Evolutionary conservation across 2,888 invertebrate species (phyloP).

Genomic region (Ennomos fuscantarius): DNA sequence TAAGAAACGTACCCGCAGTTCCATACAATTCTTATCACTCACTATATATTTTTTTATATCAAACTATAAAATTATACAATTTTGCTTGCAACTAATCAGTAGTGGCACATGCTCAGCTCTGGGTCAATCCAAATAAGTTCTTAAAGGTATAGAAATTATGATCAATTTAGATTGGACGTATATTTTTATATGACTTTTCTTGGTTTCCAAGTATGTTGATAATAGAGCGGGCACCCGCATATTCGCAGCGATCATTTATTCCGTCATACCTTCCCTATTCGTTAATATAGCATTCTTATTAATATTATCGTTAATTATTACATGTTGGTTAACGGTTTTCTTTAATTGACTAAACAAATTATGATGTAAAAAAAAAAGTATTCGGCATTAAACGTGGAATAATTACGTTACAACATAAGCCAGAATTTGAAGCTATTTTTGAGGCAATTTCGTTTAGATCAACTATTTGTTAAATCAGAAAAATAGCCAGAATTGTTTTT

Average conservation of each 20-base stretch:
- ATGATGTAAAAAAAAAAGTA: not conserved
- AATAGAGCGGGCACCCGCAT: slow-evolving; percentile 78
- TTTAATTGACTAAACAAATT: slow-evolving; percentile 24
- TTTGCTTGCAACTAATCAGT: slow-evolving; percentile 26
- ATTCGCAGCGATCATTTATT: slow-evolving; percentile 63
- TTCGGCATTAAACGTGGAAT: not conserved
- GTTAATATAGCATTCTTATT: slow-evolving; percentile 77
- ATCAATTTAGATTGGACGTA: slow-evolving; percentile 41
- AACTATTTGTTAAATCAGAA: too few relatives aligned
- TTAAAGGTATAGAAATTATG: slow-evolving; percentile 41
- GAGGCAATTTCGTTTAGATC: too few relatives aligned
- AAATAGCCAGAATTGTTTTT: too few relatives aligned
- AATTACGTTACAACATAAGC: not conserved
- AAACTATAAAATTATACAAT: slow-evolving; percentile 61
- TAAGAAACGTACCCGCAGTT: slow-evolving; percentile 31
- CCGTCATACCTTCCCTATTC: slow-evolving; percentile 76
- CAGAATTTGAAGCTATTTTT: not conserved
- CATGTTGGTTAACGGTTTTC: slow-evolving; percentile 80
- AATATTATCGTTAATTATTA: slow-evolving; percentile 64
- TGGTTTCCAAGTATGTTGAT: slow-evolving; percentile 39
- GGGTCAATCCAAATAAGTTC: slow-evolving; percentile 16
- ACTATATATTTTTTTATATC: slow-evolving; percentile 66
- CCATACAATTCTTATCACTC: slow-evolving; percentile 55
- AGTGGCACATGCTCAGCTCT: slow-evolving; percentile 16
- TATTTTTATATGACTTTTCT: slow-evolving; percentile 42